Base-by-base conservation (phyloP, 2,113 vertebrate species). In the Malurus elegans region DNA sequence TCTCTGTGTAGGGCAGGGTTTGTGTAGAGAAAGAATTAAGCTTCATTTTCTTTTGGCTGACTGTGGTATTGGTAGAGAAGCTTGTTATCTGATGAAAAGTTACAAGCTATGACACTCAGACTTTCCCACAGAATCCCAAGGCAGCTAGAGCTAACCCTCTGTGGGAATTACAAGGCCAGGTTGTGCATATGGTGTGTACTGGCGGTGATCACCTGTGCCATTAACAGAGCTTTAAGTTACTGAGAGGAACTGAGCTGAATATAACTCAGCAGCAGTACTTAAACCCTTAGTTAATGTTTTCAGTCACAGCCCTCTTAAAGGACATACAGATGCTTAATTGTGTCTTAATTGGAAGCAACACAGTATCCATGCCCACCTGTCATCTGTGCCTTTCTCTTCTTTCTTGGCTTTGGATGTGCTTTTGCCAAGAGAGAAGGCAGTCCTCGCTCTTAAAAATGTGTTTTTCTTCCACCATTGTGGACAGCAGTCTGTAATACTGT, bases 151-250 rank as follows among this genome's bases (percentile, higher is more conserved):
- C 47, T 79, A 29, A 44, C 17, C 3, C 4, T 70, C 11, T 71
- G 31, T 60, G 23, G 26, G 67, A 24, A 73, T 32, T 20, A 28
- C 0, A 2, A 54, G 42, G 10, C 26, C 36, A 20, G 31, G 3
- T 28, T 69, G 50, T 24, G 13, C 21, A 14, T 0, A 0, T 86
- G 36, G 26, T 47, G 25, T 61, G 26, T 44, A 7, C 54, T 80
- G 57, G 34, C 62, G 36, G 5, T 51, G 34, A 28, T 66, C 38
- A 32, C 38, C 76, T 23, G 8, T 14, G 24, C 16, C 53, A 10
- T 9, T 48, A 9, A 19, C 9, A 79, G 60, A 38, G 44, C 26
- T 87, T 44, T 70, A 31, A 51, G 44, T 40, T 64, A 51, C 26
- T 18, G n/a, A 78, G 29, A 44, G 19, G 14, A 54, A 19, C 28